phyloP scores from a whole-genome alignment of 2,797 vertebrate genomes.

The Meriones psammophilus region DNA sequence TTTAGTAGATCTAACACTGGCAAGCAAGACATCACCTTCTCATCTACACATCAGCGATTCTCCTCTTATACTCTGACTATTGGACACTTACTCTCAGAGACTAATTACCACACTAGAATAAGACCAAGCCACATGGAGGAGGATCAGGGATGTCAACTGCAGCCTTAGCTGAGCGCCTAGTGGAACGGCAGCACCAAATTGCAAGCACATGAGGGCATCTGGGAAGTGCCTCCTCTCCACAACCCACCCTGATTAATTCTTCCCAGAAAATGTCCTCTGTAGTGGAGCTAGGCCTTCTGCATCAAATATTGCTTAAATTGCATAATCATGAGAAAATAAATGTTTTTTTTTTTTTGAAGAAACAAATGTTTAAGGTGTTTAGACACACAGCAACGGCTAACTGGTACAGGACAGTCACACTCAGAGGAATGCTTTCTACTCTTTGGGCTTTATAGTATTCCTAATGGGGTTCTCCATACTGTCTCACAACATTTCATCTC shows the following conservation, averaged over 20 bases:
- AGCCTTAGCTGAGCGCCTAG: neutral
- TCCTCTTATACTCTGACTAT: neutral
- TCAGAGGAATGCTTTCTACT: conserved; percentile 13
- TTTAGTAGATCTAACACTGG: neutral
- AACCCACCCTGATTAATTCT: neutral
- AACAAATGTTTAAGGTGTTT: neutral
- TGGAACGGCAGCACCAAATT: neutral
- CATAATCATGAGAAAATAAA: neutral
- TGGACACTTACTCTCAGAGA: neutral
- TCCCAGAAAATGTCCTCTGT: neutral
- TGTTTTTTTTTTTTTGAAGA: conserved; percentile 9
- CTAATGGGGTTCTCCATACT: neutral
- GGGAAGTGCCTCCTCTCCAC: neutral
- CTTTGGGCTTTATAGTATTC: neutral
- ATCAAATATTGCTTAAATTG: conserved; percentile 18
- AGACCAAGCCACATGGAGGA: neutral
- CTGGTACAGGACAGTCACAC: neutral
- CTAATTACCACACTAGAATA: neutral
- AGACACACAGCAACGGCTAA: neutral
- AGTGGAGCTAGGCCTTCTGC: neutral
- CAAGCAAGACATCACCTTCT: neutral
- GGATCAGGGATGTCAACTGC: neutral
- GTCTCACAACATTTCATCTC: neutral
- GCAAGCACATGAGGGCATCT: neutral
- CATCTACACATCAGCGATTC: neutral